These are phyloP conservation scores for Eurois occulta DNA, from an alignment of 2,888 invertebrate genomes.

Conservation along the genomic window DNA sequence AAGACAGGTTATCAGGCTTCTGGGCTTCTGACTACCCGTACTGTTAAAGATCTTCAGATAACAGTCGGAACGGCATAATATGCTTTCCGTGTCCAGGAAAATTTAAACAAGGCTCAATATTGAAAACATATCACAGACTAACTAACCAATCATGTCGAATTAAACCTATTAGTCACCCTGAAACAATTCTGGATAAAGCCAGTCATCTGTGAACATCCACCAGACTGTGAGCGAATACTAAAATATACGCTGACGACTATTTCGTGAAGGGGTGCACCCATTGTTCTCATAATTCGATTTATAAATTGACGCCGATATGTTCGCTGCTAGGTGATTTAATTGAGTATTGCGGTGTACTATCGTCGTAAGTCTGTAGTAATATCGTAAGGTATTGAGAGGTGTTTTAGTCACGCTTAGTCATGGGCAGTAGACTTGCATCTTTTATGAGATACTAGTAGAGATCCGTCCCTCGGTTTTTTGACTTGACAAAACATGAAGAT, in stretches of 20 bases:
- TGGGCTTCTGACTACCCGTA: background rate
- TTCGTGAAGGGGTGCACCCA: background rate
- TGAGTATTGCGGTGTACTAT: background rate
- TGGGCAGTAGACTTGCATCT: background rate
- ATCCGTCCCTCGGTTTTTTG: background rate
- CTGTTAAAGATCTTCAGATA: background rate
- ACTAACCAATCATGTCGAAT: background rate
- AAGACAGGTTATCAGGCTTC: background rate
- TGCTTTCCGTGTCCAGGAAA: background rate
- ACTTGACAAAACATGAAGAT: background rate
- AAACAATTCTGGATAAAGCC: constrained; percentile 13
- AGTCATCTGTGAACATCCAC: constrained; percentile 7
- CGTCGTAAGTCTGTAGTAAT: background rate
- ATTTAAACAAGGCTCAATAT: too few species aligned
- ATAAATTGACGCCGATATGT: background rate
- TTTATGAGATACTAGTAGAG: background rate
- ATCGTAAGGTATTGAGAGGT: background rate
- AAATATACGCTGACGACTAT: background rate
- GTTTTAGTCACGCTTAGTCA: background rate
- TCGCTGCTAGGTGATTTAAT: background rate
- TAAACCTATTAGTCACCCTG: constrained; percentile 10
- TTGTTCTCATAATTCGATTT: background rate
- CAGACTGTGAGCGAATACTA: constrained; percentile 29
- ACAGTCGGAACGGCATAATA: background rate
- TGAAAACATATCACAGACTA: too few species aligned